A percentile compares a stretch with the other conserved stretches of the same genome.
phyloP scores from a whole-genome alignment of 2,113 vertebrate genomes.

The Channa maculata region DNA sequence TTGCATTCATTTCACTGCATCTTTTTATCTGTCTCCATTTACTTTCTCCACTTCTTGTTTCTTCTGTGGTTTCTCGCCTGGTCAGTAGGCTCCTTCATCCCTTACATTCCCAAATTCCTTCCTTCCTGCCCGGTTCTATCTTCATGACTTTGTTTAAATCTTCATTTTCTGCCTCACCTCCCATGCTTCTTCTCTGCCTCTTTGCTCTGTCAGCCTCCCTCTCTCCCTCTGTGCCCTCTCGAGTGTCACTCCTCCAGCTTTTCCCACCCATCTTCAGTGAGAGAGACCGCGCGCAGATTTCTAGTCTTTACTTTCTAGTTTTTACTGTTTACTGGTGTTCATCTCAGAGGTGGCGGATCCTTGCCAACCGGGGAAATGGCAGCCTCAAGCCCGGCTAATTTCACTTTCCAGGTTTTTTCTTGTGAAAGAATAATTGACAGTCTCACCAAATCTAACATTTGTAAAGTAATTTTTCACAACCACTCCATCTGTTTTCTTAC shows the following conservation, averaged over 20 bases:
- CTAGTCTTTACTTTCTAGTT: conserved; percentile 29
- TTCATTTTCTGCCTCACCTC: conserved; percentile 70
- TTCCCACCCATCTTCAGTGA: conserved; percentile 38
- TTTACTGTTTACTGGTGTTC: conserved; percentile 45
- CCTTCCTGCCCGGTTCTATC: conserved; percentile 25
- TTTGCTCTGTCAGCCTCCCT: conserved; percentile 51
- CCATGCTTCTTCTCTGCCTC: conserved; percentile 38
- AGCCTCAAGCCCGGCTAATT: conserved; percentile 4
- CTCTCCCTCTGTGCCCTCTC: conserved; percentile 8
- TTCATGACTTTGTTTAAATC: conserved; percentile 47
- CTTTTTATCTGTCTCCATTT: not conserved
- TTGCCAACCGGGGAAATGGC: conserved; percentile 12
- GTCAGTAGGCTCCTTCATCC: conserved; percentile 23
- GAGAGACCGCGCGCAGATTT: conserved; percentile 24
- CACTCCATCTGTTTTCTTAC: no score
- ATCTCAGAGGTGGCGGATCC: conserved; percentile 31
- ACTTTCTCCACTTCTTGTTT: not conserved
- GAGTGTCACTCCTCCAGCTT: conserved; percentile 55
- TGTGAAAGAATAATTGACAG: not conserved
- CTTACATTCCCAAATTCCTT: conserved; percentile 27
- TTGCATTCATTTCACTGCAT: not conserved
- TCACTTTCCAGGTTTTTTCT: not conserved
- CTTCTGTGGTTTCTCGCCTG: not conserved
- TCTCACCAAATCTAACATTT: not conserved
- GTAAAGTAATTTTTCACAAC: no score